These are phyloP conservation scores for Acromyrmex heyeri DNA, from an alignment of 1,140 invertebrate genomes.

Conservation along the genomic window DNA sequence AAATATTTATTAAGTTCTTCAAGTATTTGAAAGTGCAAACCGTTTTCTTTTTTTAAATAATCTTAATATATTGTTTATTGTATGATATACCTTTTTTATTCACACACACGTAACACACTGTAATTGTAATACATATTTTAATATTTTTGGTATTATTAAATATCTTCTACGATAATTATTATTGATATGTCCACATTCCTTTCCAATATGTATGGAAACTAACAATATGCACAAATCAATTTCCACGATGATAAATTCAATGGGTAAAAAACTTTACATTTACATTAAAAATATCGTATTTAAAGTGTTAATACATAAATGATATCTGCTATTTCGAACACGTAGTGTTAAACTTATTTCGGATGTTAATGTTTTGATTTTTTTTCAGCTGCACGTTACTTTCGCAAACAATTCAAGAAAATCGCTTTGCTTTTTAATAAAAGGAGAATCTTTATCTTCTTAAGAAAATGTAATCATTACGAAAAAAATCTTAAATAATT, in stretches of 20 bases:
- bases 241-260: background rate
- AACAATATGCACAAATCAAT: background rate
- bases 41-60: background rate
- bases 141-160: background rate
- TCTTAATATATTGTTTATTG: background rate
- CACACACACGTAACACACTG: background rate
- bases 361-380: constrained; percentile 52
- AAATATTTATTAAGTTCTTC: background rate
- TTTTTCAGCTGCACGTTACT: background rate
- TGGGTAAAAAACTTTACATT: background rate
- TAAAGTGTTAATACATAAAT: constrained; percentile 25
- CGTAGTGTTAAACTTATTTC: background rate
- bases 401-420: constrained; percentile 3
- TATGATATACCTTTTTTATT: background rate
- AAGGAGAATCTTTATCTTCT: background rate
- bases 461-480: background rate
- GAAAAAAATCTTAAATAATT: background rate
- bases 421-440: background rate
- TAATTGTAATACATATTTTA: too few relatives aligned
- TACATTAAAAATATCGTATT: constrained; percentile 41
- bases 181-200: background rate
- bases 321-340: constrained; percentile 26
- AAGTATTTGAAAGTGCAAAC: background rate
- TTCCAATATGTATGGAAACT: background rate
- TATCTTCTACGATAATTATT: background rate